Base-by-base conservation (phyloP, 2,113 vertebrate genomes). In the Gymnorhina tibicen region DNA sequence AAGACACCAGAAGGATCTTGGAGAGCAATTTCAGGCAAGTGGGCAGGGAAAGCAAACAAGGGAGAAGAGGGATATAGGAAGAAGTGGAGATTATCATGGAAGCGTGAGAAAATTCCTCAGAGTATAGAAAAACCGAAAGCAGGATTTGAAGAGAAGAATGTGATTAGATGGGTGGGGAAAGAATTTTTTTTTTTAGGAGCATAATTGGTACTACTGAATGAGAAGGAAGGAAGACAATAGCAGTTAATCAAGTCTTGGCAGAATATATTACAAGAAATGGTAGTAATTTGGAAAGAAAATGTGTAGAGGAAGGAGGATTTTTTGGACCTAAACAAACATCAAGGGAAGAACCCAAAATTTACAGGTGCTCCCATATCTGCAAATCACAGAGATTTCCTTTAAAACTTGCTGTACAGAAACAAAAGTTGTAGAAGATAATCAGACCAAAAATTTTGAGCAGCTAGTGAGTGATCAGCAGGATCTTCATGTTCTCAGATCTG, bases 141-240 rank as follows among this genome's bases (percentile, higher is more conserved):
- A 86, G 39, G 68, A 75, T 84, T 89, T 93, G 72, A 94, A 91
- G 70, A 91, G 67, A 93, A 89, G 63, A 93, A 87, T 72, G 63
- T 56, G 49, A 92, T 93, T 90, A 82, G 76, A 70, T 2, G 24
- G 37, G 20, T 91, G 74, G 37, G 32, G 41, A 86, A 90, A 28
- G 50, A 15, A 7, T 50, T 73, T 32, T 72, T 62, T 82, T 86
- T 95, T 95, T 86, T 85, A 81, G 81, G 41, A 86, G 32, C 26
- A 56, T 96, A 81, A 91, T 90, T 95, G 59, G 47, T 88, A 74
- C 42, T 77, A 69, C 41, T 74, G 79, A 90, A 67, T 41, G 70
- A 88, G 47, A 91, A 89, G 50, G 69, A 91, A 80, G 63, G 73
- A 46, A 70, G 74, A 74, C 60, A 91, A 60, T 49, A 47, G 35